Evolutionary conservation across 2,113 vertebrate species (phyloP).

Genomic region (Catharus minimus): DNA sequence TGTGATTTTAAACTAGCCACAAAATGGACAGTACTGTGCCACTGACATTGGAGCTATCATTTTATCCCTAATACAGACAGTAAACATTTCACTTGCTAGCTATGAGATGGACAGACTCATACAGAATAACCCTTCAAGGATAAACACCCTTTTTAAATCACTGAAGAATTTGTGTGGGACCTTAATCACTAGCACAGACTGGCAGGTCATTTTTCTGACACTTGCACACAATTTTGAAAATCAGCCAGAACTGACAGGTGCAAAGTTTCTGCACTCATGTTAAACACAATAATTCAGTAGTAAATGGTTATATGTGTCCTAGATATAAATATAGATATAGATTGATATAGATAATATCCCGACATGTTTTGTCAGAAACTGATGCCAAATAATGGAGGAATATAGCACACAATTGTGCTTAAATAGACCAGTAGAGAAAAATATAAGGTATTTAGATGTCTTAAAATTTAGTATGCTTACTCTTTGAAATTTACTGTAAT

Average conservation of each 20-base stretch:
- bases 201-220: constrained; percentile 71
- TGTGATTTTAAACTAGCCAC: background rate
- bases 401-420: background rate
- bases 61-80: constrained; percentile 34
- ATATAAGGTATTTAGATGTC: background rate
- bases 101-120: constrained; percentile 60
- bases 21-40: background rate
- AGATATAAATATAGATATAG: background rate
- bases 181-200: constrained; percentile 69
- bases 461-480: background rate
- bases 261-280: constrained; percentile 65
- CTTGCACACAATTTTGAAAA: constrained; percentile 71
- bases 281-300: constrained; percentile 67
- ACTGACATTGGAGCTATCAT: constrained; percentile 16
- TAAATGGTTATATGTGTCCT: constrained; percentile 20
- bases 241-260: constrained; percentile 71
- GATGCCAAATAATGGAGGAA: background rate
- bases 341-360: background rate
- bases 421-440: background rate
- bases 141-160: constrained; percentile 67
- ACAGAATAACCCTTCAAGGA: constrained; percentile 71
- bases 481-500: background rate
- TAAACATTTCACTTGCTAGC: constrained; percentile 33
- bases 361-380: background rate
- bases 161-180: constrained; percentile 54